Percentiles rank a stretch among this genome's conserved stretches.
These are phyloP conservation scores for Ophion slaviceki DNA, from an alignment of 2,888 invertebrate species.

Conservation along the genomic window DNA sequence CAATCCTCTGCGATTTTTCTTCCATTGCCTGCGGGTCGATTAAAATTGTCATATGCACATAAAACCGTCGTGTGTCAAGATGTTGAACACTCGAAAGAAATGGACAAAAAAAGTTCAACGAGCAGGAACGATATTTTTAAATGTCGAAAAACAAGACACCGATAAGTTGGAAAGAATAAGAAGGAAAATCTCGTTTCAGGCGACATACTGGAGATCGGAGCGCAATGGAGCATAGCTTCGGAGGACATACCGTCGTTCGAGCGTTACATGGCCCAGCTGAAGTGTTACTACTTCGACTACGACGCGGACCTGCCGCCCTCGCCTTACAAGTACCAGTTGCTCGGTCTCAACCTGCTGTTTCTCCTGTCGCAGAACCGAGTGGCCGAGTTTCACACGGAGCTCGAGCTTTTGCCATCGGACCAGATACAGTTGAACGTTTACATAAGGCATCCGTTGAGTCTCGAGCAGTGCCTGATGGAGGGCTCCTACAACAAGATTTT, in stretches of 20 bases:
- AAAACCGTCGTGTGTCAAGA: no score
- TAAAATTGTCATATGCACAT: no score
- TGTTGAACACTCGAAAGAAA: no score
- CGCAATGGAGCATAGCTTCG: constrained; percentile 96
- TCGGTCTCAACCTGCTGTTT: constrained; percentile 97
- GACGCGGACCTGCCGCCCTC: constrained; percentile 94
- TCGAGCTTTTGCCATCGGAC: constrained; percentile 96
- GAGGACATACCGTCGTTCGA: constrained; percentile 98
- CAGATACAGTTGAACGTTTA: constrained; percentile 97
- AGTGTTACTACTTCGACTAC: constrained; percentile 97
- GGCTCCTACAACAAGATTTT: constrained; percentile 98
- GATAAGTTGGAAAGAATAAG: background rate
- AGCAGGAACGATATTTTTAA: no score
- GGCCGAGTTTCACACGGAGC: constrained; percentile 99
- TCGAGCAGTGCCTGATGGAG: constrained; percentile 99
- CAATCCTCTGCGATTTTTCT: no score
- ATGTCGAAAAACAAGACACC: no score
- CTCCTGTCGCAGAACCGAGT: constrained; percentile 97
- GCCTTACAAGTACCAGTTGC: constrained; percentile 95
- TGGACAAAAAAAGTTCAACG: no score
- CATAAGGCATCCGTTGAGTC: constrained; percentile 96
- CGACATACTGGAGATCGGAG: constrained; percentile 97
- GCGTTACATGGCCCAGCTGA: constrained; percentile 98
- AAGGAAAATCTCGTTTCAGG: constrained; percentile 80
- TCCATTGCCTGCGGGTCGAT: no score